Conservation (phyloP, 2,113 vertebrate genomes). For the Corydoras maculifer region DNA sequence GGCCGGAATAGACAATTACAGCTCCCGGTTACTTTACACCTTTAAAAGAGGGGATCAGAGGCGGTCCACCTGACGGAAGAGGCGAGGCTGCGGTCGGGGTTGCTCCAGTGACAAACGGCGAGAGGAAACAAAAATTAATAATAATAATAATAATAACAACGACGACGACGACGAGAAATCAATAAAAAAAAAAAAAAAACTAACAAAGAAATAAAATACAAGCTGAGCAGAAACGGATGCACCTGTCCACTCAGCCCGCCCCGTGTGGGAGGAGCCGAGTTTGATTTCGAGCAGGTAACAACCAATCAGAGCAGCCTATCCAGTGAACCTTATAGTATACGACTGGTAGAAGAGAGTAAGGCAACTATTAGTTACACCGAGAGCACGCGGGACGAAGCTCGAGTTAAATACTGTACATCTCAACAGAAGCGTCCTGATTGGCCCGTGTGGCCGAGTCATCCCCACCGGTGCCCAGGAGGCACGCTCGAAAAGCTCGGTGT, state of each 20-base stretch:
- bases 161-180: conserved; percentile 50
- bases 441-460: neutral
- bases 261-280: neutral
- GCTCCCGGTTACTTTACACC: conserved; percentile 63
- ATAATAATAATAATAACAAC: conserved; percentile 26
- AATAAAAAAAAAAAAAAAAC: conserved; percentile 34
- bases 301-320: conserved; percentile 20
- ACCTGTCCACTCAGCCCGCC: neutral
- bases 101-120: conserved; percentile 40
- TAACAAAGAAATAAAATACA: conserved; percentile 15
- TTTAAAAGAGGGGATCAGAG: conserved; percentile 43
- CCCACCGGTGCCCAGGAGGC: neutral
- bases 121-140: conserved; percentile 48
- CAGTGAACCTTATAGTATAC: neutral
- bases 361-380: conserved; percentile 65
- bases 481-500: conserved; percentile 19
- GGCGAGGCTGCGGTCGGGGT: conserved; percentile 33
- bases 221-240: conserved; percentile 17
- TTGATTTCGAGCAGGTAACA: neutral
- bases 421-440: conserved; percentile 18
- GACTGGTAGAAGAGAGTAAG: conserved; percentile 50
- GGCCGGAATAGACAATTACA: conserved; percentile 53
- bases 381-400: conserved; percentile 35
- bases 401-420: conserved; percentile 31
- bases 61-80: conserved; percentile 50